These are phyloP conservation scores for Iphiclides podalirius DNA, from an alignment of 2,888 invertebrate species.

Conservation along the genomic window DNA sequence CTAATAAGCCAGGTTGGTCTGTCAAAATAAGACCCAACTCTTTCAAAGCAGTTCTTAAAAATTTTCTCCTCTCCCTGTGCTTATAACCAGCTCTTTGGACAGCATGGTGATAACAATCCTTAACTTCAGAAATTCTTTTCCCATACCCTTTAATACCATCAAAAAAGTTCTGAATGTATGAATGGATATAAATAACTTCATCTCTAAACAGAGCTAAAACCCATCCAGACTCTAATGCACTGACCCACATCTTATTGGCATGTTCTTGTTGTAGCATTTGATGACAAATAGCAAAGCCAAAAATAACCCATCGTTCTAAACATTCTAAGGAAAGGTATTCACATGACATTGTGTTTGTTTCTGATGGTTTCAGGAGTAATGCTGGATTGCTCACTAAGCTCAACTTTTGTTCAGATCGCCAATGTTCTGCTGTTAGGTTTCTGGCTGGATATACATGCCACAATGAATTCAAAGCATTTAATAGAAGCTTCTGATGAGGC, in stretches of 20 bases:
- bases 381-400: slow-evolving; percentile 96
- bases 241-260: slow-evolving; percentile 93
- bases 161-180: slow-evolving; percentile 94
- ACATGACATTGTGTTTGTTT: slow-evolving; percentile 97
- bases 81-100: slow-evolving; percentile 94
- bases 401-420: slow-evolving; percentile 95
- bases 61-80: slow-evolving; percentile 97
- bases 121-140: slow-evolving; percentile 96
- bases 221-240: slow-evolving; percentile 95
- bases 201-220: slow-evolving; percentile 96
- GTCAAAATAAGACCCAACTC: slow-evolving; percentile 97
- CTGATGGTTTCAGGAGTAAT: slow-evolving; percentile 95
- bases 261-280: slow-evolving; percentile 91
- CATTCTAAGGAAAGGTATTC: slow-evolving; percentile 97
- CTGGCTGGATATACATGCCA: slow-evolving; percentile 92
- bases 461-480: slow-evolving; percentile 92
- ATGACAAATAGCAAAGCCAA: slow-evolving; percentile 95
- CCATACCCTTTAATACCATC: slow-evolving; percentile 97
- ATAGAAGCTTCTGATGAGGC: slow-evolving; percentile 93
- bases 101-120: slow-evolving; percentile 95
- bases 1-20: slow-evolving; percentile 98
- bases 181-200: slow-evolving; percentile 97
- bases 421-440: slow-evolving; percentile 95
- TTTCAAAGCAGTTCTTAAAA: slow-evolving; percentile 95
- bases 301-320: slow-evolving; percentile 98